Conservation (phyloP, 2,888 invertebrate genomes). For the Pinctada fucata region DNA sequence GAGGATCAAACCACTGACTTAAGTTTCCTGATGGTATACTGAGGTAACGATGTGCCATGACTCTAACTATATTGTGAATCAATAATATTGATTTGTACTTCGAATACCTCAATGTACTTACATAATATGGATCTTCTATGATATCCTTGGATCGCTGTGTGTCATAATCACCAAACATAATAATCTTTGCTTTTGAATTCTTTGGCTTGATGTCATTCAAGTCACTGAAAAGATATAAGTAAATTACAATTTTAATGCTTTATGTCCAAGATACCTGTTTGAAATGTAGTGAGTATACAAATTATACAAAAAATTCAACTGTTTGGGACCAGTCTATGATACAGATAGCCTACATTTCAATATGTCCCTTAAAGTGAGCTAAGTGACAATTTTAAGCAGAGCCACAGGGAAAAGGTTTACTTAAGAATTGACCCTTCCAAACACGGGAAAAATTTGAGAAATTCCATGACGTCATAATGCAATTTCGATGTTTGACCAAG, state of each 20-base stretch:
- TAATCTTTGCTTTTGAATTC: slow-evolving; percentile 84
- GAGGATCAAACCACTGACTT: no score
- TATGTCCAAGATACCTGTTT: neutral
- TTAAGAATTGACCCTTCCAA: no score
- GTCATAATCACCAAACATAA: slow-evolving; percentile 91
- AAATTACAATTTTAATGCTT: neutral
- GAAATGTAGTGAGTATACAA: neutral
- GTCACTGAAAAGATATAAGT: slow-evolving; percentile 66
- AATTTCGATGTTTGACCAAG: no score
- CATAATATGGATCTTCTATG: slow-evolving; percentile 95
- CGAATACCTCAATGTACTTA: slow-evolving; percentile 77
- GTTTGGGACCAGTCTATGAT: no score
- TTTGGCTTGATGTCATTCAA: slow-evolving; percentile 71
- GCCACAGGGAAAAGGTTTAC: no score
- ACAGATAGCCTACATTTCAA: no score
- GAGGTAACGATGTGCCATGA: no score
- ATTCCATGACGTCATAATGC: no score
- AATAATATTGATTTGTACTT: neutral
- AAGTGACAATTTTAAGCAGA: no score
- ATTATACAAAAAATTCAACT: neutral
- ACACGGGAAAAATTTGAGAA: no score
- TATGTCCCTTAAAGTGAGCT: no score
- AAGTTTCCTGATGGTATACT: no score
- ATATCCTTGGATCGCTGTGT: slow-evolving; percentile 85
- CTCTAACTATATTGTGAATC: neutral